Percentiles rank a stretch among this genome's conserved stretches.
Conservation (phyloP, 2,113 vertebrate species). For the Tamias sibiricus region DNA sequence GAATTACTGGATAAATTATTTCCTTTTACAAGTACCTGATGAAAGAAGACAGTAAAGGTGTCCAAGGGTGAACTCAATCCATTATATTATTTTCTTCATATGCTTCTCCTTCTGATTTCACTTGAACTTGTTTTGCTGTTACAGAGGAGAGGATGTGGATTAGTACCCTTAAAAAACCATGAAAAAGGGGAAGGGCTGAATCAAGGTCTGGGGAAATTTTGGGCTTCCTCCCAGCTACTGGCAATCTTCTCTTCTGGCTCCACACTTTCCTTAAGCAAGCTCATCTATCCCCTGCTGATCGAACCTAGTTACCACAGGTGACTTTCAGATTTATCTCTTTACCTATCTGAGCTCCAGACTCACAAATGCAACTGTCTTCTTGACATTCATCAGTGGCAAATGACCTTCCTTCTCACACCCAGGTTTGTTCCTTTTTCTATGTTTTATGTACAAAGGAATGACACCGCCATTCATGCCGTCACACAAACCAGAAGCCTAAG, state of each 20-base stretch:
- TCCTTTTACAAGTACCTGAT: conserved; percentile 10
- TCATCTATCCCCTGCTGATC: neutral
- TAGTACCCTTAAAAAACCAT: neutral
- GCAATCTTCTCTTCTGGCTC: neutral
- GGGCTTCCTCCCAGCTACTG: neutral
- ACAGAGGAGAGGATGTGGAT: neutral
- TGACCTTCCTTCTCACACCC: neutral
- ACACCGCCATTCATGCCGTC: neutral
- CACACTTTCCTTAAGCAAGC: neutral
- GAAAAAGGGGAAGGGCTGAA: neutral
- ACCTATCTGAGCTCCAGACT: neutral
- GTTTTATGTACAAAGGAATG: neutral
- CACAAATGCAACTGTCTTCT: neutral
- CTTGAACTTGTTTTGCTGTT: neutral
- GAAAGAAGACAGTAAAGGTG: neutral
- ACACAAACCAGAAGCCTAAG: neutral
- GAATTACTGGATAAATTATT: neutral
- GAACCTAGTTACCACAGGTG: neutral
- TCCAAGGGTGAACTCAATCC: neutral
- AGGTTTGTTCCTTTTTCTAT: neutral
- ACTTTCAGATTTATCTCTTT: neutral
- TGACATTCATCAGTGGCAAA: neutral
- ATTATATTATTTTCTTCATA: neutral
- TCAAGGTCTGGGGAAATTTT: neutral
- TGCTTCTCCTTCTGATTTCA: neutral